Base-by-base conservation (phyloP, 2,888 invertebrate genomes). In the Tubiluchus corallicola region DNA sequence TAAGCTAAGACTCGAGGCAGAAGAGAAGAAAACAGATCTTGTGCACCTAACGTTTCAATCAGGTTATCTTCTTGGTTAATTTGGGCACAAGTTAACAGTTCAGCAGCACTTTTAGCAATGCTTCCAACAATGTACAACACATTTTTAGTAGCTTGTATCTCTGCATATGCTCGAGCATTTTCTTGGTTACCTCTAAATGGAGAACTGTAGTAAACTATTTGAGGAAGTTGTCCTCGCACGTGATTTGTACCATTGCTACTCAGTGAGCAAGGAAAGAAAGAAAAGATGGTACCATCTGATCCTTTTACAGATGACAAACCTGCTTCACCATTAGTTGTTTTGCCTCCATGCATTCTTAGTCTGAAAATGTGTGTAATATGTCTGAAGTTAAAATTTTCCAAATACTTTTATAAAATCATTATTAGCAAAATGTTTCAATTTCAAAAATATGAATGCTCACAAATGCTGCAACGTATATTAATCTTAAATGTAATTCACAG, bases 181-280 rank as follows among this genome's bases (percentile, higher is more conserved):
- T 72, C 71, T 45, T 71, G 71, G 20, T 65, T 68, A 49, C 72
- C 72, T 0, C 71, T 69, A 50, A 74, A 73, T 57, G 71, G 70
- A 3, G 74, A 73, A 51, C 74, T 71, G 52, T 71, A 85, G 60
- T 94, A 96, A 15, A 94, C 70, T 41, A 96, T 73, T 57, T 82
- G 79, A 0, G 96, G 94, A 57, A 96, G 77, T 68, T 96, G 96
- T 5, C 96, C 96, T 44, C 94, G 73, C 0, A 82, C 80, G 49
- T 88, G 76, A 4, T 87, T 90, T 1, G 94, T 94, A n/a, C 94
- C 94, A 62, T 94, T 92, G 61, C 83, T 84, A 63, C 90, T 90
- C 39, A 92, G 70, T 9, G 88, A 82, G 62, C 88, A 90, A 1
- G 87, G 80, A 20, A 80, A 77, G 63, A 85, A 94, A 40, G 79